These are phyloP conservation scores for Chelmon rostratus DNA, from an alignment of 2,797 vertebrate species.

Conservation along the genomic window DNA sequence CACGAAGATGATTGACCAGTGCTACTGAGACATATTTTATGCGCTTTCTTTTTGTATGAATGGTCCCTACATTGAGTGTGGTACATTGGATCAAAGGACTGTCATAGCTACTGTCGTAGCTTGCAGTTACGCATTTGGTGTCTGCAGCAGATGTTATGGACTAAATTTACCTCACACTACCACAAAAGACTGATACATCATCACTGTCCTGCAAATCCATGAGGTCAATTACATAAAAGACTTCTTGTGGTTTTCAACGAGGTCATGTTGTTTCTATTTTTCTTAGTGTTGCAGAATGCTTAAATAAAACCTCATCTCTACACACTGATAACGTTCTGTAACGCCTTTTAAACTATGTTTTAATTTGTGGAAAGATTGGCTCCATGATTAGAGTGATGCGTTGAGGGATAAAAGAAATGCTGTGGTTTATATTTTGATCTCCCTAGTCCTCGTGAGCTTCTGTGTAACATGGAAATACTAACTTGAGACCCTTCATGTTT, in stretches of 20 bases:
- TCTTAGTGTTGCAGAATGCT: background rate
- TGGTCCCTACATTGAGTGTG: background rate
- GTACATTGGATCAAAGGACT: background rate
- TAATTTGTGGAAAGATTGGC: background rate
- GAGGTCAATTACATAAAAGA: background rate
- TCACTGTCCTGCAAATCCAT: background rate
- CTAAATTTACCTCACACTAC: background rate
- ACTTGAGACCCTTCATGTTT: background rate
- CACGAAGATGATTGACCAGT: rapidly evolving
- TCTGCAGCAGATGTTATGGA: background rate
- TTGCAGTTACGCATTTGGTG: background rate
- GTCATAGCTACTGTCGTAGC: background rate
- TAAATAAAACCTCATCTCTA: background rate
- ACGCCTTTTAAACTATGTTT: background rate
- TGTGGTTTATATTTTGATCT: background rate
- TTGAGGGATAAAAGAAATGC: background rate
- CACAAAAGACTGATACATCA: background rate
- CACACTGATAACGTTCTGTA: too few relatives aligned
- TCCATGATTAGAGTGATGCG: background rate
- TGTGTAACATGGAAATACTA: background rate
- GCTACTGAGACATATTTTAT: background rate
- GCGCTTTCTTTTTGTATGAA: background rate
- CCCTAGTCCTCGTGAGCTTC: background rate
- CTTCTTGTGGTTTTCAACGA: background rate
- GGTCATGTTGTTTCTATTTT: background rate